Evolutionary conservation across 2,113 vertebrate genomes (phyloP).

Genomic region (Phoxinus phoxinus): DNA sequence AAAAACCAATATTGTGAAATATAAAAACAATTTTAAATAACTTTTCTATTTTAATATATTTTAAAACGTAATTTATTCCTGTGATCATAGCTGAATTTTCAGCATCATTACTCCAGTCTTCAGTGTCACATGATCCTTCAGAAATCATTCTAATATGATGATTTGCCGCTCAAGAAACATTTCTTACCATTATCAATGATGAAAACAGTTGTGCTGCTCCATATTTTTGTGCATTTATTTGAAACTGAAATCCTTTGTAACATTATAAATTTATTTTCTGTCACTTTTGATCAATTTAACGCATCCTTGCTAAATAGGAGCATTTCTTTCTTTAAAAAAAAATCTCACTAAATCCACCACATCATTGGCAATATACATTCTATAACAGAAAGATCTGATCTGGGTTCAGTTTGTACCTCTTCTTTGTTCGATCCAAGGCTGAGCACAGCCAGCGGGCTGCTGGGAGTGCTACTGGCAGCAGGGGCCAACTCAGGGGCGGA

Average conservation of each 20-base stretch:
- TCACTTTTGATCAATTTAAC: not conserved
- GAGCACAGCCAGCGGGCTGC: constrained; percentile 78
- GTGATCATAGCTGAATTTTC: not conserved
- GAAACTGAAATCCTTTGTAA: not conserved
- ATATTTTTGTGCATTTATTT: not conserved
- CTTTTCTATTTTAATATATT: not conserved
- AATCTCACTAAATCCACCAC: no score
- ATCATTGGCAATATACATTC: not conserved
- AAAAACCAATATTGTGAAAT: not conserved
- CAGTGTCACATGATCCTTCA: not conserved
- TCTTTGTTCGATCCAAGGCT: constrained; percentile 80
- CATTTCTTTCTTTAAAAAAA: not conserved
- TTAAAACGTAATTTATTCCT: not conserved
- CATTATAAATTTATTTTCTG: not conserved
- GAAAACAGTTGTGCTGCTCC: not conserved
- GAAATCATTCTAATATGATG: not conserved
- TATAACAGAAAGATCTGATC: not conserved
- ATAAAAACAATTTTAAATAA: not conserved
- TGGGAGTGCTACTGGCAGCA: constrained; percentile 74
- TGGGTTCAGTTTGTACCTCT: constrained; percentile 68
- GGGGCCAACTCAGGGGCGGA: constrained; percentile 63
- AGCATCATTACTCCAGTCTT: not conserved
- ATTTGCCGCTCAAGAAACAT: not conserved
- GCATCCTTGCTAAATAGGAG: not conserved
- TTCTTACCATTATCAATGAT: not conserved